phyloP scores from a whole-genome alignment of 2,113 vertebrate genomes.

The Lophotis ruficrista region DNA sequence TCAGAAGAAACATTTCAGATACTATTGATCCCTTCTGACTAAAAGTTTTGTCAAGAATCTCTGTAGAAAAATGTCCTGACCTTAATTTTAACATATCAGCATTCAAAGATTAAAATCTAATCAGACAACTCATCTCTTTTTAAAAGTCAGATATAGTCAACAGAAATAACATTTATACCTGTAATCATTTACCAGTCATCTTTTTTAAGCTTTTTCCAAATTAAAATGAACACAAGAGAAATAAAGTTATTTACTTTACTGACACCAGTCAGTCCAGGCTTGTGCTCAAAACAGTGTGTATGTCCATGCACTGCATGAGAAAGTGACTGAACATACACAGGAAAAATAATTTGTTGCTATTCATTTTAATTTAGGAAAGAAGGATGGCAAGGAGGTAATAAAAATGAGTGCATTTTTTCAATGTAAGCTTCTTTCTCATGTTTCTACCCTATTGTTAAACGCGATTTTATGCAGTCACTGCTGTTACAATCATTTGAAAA shows the following conservation, averaged over 20 bases:
- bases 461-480: neutral
- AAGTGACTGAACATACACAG: neutral
- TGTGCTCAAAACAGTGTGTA: neutral
- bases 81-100: neutral
- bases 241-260: neutral
- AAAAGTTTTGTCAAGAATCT: neutral
- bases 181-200: neutral
- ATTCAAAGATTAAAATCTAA: neutral
- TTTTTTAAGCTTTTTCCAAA: neutral
- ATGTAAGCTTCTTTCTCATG: neutral
- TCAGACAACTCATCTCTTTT: neutral
- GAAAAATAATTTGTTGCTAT: neutral
- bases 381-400: neutral
- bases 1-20: neutral
- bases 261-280: neutral
- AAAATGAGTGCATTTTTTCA: neutral
- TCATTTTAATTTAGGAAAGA: neutral
- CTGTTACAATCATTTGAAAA: conserved; percentile 36
- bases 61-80: neutral
- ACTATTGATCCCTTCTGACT: neutral
- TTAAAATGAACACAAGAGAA: neutral
- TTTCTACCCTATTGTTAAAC: neutral
- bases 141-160: neutral
- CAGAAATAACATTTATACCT: neutral
- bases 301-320: neutral